A percentile compares a stretch with the other conserved stretches of the same genome.
phyloP scores from a whole-genome alignment of 2,113 vertebrate species.

The Clarias macrocephalus region DNA sequence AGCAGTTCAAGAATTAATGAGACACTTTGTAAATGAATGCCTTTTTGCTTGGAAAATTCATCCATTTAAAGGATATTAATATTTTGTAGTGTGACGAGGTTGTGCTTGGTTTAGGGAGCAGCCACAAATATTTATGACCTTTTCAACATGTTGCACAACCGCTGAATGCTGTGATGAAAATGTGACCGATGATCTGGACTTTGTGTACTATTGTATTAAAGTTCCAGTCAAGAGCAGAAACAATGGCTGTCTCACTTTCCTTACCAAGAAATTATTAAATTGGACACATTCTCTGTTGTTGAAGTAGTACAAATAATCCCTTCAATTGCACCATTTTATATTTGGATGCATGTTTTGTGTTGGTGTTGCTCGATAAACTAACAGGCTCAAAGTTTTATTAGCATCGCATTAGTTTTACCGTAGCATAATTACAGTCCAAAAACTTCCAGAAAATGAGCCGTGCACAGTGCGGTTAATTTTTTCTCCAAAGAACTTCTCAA shows the following conservation, averaged over 20 bases:
- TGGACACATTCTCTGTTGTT: neutral
- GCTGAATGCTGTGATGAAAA: slow-evolving; percentile 1
- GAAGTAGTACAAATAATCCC: neutral
- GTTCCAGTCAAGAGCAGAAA: neutral
- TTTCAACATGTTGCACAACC: slow-evolving; percentile 15
- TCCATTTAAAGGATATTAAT: slow-evolving; percentile 18
- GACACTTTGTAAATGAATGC: neutral
- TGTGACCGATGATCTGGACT: neutral
- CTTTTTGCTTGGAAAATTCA: slow-evolving; percentile 16
- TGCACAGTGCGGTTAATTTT: neutral
- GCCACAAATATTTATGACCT: slow-evolving; percentile 35
- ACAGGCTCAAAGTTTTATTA: neutral
- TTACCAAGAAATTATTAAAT: neutral
- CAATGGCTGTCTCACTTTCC: neutral
- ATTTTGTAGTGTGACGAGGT: neutral
- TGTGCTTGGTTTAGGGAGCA: slow-evolving; percentile 6
- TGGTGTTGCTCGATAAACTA: neutral
- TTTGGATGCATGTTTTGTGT: neutral
- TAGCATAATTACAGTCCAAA: slow-evolving; percentile 10
- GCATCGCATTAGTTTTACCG: neutral
- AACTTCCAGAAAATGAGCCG: neutral
- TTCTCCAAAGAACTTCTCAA: slow-evolving; percentile 21
- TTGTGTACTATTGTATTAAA: slow-evolving; percentile 11
- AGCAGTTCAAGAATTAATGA: slow-evolving; percentile 32
- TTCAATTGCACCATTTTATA: neutral